Evolutionary conservation across 2,888 invertebrate genomes (phyloP), one percentile per base, ranked within the genome.

Genomic region (Drosophila acutilabella): DNA sequence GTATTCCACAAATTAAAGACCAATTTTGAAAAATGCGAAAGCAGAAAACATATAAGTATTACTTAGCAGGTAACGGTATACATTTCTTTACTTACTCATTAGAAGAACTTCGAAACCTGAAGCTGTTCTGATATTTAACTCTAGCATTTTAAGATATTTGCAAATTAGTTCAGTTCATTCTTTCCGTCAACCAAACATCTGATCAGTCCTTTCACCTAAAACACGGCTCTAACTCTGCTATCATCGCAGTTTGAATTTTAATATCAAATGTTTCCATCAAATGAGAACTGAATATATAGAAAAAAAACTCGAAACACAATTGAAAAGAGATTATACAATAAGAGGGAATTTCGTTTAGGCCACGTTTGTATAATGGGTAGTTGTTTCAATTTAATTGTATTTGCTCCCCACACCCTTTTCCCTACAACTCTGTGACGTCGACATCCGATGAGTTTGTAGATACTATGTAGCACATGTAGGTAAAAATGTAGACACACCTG

Each of bases 361-460:
- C 59, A 68, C 48, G 45, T 59, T 64, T 14, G 66, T 71, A 78
- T 69, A 26, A 52, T 48, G 7, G 47, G 14, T 74, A 71, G 85
- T 83, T 85, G 85, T 85, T 73, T 74, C 67, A 57, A 66, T 65
- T 73, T 71, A 68, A 81, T 84, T 75, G 78, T 80, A 52, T 53
- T 50, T 52, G 41, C 64, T 30, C 40, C 44, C 7, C 20, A 2
- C 41, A n/a, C 26, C 26, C 42, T n/a, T 20, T 45, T 4, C 20
- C 18, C 16, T n/a, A 7, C 18, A 64, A 53, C 48, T 64, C 53
- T 59, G 51, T 74, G 64, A 61, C 57, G 70, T 65, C 20, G 50
- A 53, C 44, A 64, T 64, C 54, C 60, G 61, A 47, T 58, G 33
- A 6, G 20, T 30, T 30, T 48, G 41, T n/a, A 51, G 11, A 44